Base-by-base conservation (phyloP, 2,888 invertebrate species). In the Drosophila paramelanica region DNA sequence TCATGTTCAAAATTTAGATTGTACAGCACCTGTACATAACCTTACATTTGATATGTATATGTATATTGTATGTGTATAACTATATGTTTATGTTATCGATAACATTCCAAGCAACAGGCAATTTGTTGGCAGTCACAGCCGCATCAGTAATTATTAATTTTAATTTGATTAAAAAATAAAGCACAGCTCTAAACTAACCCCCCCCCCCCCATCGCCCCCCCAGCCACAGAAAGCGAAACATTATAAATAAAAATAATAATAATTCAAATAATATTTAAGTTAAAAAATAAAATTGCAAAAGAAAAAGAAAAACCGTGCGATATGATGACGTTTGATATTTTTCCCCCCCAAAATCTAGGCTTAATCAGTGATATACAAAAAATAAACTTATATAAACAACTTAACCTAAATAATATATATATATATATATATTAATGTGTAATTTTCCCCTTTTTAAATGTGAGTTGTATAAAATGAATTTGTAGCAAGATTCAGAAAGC, bases 141-240 rank as follows among this genome's bases (percentile, higher is more conserved):
- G 89, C 89, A 89, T 81, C 88, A 89, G 89, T 89, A 89, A 89
- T 89, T 89, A 89, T 90, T 89, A 90, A 86, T 88, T 88, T 79
- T 88, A 90, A 89, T 85, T 88, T 69, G 49, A 52, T 71, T 71
- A 59, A 59, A 71, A 42, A 7, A 20, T 27, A 33, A 33, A 33
- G 33, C 33, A 10, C 17, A 41, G 13, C 27, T 27, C 39, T 17
- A 17, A 27, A 13, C 41, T n/a, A 14, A 38, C 49, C 73, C 33
- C 7, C 10, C 2, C n/a, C n/a, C n/a, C n/a, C n/a, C n/a, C n/a
- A n/a, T n/a, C n/a, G n/a, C n/a, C n/a, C n/a, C n/a, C n/a, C n/a
- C n/a, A 1, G 1, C 33, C 11, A 17, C 10, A 49, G 43, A 33
- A 6, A 47, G 17, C 14, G 20, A 56, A 7, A 46, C 33, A 33